Conservation (phyloP, 2,888 invertebrate genomes). For the Labia minor region DNA sequence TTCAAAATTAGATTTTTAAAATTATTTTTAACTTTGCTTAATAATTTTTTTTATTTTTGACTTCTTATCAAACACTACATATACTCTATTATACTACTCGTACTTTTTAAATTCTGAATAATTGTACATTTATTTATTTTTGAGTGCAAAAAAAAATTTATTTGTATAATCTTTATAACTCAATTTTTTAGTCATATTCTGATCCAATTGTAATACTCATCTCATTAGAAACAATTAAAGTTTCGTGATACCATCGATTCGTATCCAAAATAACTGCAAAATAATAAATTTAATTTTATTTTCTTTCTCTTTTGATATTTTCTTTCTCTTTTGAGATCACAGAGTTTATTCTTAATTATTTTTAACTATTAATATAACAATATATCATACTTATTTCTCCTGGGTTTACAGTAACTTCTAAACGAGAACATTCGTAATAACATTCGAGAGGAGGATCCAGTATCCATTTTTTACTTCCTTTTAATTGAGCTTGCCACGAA, state of each 20-base stretch:
- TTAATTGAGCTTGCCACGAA: conserved; percentile 95
- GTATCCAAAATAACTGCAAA: conserved; percentile 83
- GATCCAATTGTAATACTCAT: conserved; percentile 94
- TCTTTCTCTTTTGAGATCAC: no score
- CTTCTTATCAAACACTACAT: no score
- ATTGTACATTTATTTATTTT: no score
- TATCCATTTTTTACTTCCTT: conserved; percentile 78
- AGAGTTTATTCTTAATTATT: no score
- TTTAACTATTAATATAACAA: neutral
- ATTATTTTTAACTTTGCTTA: no score
- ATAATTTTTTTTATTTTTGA: no score
- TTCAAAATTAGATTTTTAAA: no score
- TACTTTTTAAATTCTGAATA: conserved; percentile 16
- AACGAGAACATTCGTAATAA: conserved; percentile 57
- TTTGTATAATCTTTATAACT: no score
- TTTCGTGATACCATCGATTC: conserved; percentile 93
- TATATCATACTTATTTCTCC: conserved; percentile 73
- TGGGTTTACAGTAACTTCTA: conserved; percentile 62
- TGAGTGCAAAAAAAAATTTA: conserved; percentile 35
- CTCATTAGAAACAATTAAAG: conserved; percentile 71
- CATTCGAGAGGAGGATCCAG: conserved; percentile 91
- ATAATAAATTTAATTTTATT: conserved; percentile 23
- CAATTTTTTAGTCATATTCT: conserved; percentile 80
- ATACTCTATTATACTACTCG: no score
- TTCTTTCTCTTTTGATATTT: no score